A percentile compares a stretch with the other conserved stretches of the same genome.
phyloP scores from a whole-genome alignment of 2,113 vertebrate species.

The Mugil cephalus region DNA sequence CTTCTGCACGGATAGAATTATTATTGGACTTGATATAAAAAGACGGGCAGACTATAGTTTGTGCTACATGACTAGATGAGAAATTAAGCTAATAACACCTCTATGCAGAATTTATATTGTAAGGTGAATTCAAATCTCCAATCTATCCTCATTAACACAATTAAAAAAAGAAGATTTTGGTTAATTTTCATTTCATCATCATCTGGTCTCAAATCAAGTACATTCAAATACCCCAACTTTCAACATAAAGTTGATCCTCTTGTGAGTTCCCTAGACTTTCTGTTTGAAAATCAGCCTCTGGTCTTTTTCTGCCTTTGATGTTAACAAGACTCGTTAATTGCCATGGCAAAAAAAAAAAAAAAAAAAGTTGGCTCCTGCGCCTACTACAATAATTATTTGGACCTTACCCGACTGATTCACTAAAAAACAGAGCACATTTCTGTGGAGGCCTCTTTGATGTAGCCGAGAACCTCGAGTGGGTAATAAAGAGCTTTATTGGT shows the following conservation, averaged over 20 bases:
- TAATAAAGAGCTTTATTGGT: constrained; percentile 53
- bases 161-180: background rate
- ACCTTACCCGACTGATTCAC: constrained; percentile 43
- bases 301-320: constrained; percentile 70
- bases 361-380: constrained; percentile 43
- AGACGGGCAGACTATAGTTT: background rate
- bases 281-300: constrained; percentile 56
- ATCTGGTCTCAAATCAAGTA: constrained; percentile 1
- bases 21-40: constrained; percentile 14
- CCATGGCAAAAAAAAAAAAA: constrained; percentile 35
- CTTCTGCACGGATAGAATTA: constrained; percentile 1
- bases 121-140: background rate
- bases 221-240: constrained; percentile 29
- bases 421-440: constrained; percentile 39
- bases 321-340: constrained; percentile 73
- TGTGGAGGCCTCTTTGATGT: constrained; percentile 65
- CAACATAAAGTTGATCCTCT: constrained; percentile 28
- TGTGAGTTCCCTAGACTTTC: constrained; percentile 34
- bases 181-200: background rate
- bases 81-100: constrained; percentile 8
- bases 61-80: constrained; percentile 1
- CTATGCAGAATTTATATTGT: background rate
- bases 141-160: background rate
- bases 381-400: constrained; percentile 58
- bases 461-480: constrained; percentile 25